Base-by-base conservation (phyloP, 2,888 invertebrate genomes). In the Neelides folsomi region DNA sequence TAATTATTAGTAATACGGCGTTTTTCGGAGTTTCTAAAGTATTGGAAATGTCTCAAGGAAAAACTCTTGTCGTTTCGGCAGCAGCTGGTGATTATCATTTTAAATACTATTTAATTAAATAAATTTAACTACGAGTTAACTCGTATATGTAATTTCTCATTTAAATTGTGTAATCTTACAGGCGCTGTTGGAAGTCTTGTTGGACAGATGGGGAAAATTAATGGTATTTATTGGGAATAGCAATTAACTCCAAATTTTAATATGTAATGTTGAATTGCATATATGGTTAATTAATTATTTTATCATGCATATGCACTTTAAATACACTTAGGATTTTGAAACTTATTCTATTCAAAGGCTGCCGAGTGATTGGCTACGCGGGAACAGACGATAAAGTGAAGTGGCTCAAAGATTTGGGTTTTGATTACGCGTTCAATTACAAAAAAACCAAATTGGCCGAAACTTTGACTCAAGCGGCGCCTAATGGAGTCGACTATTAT, bases 171-270 rank as follows among this genome's bases (percentile, higher is more conserved):
- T n/a, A n/a, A n/a, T n/a, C n/a, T n/a, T n/a, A n/a, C n/a, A 15
- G 85, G 84, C 37, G 84, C 83, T 38, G 84, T 86, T 12, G 86
- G 86, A 6, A 79, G 77, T 53, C 75, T 80, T 46, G 85, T 83
- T 20, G 85, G 85, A 1, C 86, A 86, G 73, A 81, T 86, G 57
- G 86, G 79, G 1, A 85, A 84, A 71, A 76, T 80, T 46, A 74
- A 80, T 69, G 81, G 77, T 72, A 71, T 19, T n/a, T n/a, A n/a
- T n/a, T n/a, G n/a, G n/a, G n/a, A n/a, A n/a, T n/a, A n/a, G n/a
- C n/a, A n/a, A n/a, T n/a, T n/a, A n/a, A n/a, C n/a, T n/a, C n/a
- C n/a, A n/a, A n/a, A n/a, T n/a, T 19, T 12, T 48, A 13, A 5
- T 39, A 39, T 39, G 4, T 15, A 5, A 39, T 6, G 8, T 13